Evolutionary conservation across 1,140 invertebrate genomes (phyloP).

Genomic region (Penaeus chinensis): DNA sequence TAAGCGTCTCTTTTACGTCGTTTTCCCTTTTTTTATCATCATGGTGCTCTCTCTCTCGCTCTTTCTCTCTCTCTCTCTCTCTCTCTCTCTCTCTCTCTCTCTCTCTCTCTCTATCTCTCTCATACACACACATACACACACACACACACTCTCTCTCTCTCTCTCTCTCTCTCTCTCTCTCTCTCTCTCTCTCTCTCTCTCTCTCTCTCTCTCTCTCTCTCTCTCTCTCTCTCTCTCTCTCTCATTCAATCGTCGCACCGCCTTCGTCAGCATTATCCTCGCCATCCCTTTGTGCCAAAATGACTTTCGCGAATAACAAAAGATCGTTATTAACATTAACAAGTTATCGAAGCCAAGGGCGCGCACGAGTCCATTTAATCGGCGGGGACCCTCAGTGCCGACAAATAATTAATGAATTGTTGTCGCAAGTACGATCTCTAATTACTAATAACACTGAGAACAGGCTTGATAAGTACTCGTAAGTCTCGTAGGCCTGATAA

Average conservation of each 20-base stretch:
- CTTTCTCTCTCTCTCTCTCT: conserved; percentile 38
- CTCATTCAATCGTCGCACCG: background rate
- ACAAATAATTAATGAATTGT: too few species aligned
- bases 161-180: background rate
- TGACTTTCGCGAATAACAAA: background rate
- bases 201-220: background rate
- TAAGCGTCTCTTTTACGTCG: too few species aligned
- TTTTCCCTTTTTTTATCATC: too few species aligned
- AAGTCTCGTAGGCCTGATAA: too few species aligned
- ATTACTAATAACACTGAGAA: too few species aligned
- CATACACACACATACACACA: too few species aligned
- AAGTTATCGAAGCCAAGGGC: too few species aligned
- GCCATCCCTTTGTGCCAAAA: background rate
- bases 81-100: background rate
- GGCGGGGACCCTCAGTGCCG: too few species aligned
- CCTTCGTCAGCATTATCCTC: background rate
- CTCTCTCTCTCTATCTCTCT: background rate
- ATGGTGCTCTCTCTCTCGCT: background rate
- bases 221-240: background rate
- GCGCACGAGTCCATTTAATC: too few species aligned
- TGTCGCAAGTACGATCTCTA: too few species aligned
- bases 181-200: background rate
- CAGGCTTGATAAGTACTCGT: too few species aligned
- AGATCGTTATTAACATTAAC: too few species aligned
- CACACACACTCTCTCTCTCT: background rate